phyloP scores from a whole-genome alignment of 2,888 invertebrate genomes.

The Amphipoea oculea region DNA sequence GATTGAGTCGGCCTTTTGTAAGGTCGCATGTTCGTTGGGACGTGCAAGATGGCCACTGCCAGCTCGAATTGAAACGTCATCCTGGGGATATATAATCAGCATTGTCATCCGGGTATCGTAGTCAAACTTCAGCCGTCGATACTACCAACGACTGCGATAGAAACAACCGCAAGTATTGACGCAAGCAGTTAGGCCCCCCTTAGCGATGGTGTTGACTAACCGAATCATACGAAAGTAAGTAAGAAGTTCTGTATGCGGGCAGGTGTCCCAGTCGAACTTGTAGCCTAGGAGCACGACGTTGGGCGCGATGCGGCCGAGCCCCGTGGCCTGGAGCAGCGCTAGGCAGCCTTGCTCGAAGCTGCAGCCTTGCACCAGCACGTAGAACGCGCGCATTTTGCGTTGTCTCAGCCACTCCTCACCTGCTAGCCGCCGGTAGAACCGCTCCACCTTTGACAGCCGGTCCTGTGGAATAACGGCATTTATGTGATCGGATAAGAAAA shows the following conservation, averaged over 20 bases:
- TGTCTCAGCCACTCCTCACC: conserved; percentile 95
- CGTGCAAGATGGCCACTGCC: conserved; percentile 96
- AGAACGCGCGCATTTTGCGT: conserved; percentile 96
- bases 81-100: conserved; percentile 73
- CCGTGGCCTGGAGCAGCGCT: conserved; percentile 95
- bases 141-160: no score
- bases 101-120: conserved; percentile 4
- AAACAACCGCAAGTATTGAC: neutral
- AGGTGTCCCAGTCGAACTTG: conserved; percentile 96
- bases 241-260: conserved; percentile 92
- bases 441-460: conserved; percentile 34
- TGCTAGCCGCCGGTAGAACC: conserved; percentile 17
- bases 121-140: neutral
- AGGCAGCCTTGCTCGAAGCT: conserved; percentile 94
- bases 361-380: conserved; percentile 93
- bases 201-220: conserved; percentile 91
- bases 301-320: conserved; percentile 94
- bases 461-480: conserved; percentile 30
- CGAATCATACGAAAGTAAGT: conserved; percentile 97
- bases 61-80: conserved; percentile 97
- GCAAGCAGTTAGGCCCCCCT: neutral
- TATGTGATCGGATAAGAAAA: neutral
- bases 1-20: neutral
- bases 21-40: conserved; percentile 91
- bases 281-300: conserved; percentile 98